A percentile compares a stretch with the other conserved stretches of the same genome.
Conservation (phyloP, 2,113 vertebrate genomes). For the Athene cunicularia region DNA sequence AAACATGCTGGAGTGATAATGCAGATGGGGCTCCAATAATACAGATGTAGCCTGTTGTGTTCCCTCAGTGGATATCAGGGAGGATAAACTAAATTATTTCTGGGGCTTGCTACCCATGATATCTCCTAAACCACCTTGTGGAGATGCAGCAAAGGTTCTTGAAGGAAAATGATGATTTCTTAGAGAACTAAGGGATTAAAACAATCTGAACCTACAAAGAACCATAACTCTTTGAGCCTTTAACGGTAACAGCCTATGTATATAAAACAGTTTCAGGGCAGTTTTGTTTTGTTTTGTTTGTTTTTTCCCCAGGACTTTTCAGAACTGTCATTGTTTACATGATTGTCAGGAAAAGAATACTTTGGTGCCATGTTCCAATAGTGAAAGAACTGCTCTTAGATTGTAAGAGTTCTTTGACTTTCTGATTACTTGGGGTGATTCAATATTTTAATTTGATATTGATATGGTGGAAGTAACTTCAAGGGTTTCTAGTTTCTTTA, state of each 20-base stretch:
- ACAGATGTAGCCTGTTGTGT: background rate
- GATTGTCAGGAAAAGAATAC: background rate
- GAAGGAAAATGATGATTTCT: background rate
- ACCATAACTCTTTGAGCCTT: background rate
- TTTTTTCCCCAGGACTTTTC: background rate
- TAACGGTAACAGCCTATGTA: background rate
- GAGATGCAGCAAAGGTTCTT: background rate
- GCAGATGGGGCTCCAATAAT: background rate
- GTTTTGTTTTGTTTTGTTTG: background rate
- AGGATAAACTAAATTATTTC: background rate
- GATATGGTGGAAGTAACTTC: background rate
- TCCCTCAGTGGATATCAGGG: accelerated
- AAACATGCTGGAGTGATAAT: background rate
- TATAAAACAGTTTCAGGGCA: background rate
- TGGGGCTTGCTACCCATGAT: background rate
- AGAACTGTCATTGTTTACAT: background rate
- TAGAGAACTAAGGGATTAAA: background rate
- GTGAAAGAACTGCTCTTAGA: background rate
- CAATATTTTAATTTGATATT: background rate
- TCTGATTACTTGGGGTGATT: background rate
- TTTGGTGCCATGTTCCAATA: background rate
- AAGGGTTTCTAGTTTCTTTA: background rate
- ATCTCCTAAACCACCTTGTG: background rate
- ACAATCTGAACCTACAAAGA: background rate
- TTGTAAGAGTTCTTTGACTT: background rate